A percentile compares a stretch with the other conserved stretches of the same genome.
Evolutionary conservation across 2,797 vertebrate genomes (phyloP).

Genomic region (Tragopan temminckii): DNA sequence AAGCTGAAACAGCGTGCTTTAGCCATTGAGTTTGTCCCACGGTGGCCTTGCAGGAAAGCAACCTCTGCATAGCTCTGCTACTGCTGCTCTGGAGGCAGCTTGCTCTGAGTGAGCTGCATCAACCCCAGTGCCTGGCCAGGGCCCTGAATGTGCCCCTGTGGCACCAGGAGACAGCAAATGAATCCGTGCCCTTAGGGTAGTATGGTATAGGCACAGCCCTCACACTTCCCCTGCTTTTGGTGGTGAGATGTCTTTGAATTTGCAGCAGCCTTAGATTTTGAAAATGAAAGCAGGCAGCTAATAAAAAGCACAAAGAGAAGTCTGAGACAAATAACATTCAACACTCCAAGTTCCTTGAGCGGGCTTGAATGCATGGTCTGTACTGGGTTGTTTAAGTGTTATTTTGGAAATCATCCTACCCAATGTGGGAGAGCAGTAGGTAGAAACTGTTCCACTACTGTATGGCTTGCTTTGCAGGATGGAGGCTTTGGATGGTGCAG

Average conservation of each 20-base stretch:
- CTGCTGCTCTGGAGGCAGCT: not conserved
- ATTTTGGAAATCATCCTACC: not conserved
- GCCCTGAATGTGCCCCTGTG: not conserved
- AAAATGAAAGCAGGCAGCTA: not conserved
- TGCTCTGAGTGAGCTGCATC: accelerated
- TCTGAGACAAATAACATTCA: not conserved
- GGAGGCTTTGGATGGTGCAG: not conserved
- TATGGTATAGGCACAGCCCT: not conserved
- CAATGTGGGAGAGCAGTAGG: not conserved
- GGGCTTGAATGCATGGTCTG: not conserved
- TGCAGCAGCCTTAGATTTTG: not conserved
- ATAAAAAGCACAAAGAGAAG: not conserved
- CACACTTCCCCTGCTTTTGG: accelerated
- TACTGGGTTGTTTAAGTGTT: accelerated
- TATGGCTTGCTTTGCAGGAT: not conserved
- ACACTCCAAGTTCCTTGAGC: not conserved
- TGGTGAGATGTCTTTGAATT: not conserved
- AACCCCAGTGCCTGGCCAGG: not conserved
- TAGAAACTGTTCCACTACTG: not conserved
- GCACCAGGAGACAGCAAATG: not conserved
- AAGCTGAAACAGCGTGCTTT: accelerated
- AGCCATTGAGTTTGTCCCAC: accelerated
- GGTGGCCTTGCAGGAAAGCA: not conserved
- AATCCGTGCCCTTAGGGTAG: not conserved
- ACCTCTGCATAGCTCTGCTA: not conserved